A percentile compares a stretch with the other conserved stretches of the same genome.
phyloP scores from a whole-genome alignment of 2,113 vertebrate genomes.

The Osmerus eperlanus region DNA sequence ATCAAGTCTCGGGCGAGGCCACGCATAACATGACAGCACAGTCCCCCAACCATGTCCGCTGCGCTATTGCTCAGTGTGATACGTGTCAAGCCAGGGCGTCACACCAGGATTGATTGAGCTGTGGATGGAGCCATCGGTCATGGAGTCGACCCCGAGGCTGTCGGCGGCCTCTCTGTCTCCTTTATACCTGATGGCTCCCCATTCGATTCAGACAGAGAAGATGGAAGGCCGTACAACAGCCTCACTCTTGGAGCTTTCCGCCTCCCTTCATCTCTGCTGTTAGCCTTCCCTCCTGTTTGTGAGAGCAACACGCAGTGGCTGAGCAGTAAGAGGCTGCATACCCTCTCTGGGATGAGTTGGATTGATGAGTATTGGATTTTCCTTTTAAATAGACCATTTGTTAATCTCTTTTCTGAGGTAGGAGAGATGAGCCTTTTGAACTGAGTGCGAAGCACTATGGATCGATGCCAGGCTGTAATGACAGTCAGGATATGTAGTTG shows the following conservation, averaged over 20 bases:
- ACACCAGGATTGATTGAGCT: no score
- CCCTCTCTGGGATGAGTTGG: no score
- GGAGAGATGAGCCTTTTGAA: slow-evolving; percentile 40
- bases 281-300: slow-evolving; percentile 18
- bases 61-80: no score
- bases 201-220: slow-evolving; percentile 54
- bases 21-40: no score
- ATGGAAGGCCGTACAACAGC: slow-evolving; percentile 47
- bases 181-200: slow-evolving; percentile 60
- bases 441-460: slow-evolving; percentile 41
- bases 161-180: slow-evolving; percentile 10
- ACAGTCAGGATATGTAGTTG: slow-evolving; percentile 48
- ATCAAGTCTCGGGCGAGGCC: no score
- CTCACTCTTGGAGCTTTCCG: slow-evolving; percentile 27
- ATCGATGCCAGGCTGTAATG: slow-evolving; percentile 50
- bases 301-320: neutral
- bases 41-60: no score
- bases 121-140: no score
- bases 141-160: no score
- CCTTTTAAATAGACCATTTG: slow-evolving; percentile 11
- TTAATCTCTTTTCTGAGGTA: slow-evolving; percentile 36
- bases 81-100: no score
- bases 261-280: slow-evolving; percentile 8
- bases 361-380: no score
- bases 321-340: no score